Evolutionary conservation across 2,888 invertebrate species (phyloP).

Genomic region (Bellardia bayeri): DNA sequence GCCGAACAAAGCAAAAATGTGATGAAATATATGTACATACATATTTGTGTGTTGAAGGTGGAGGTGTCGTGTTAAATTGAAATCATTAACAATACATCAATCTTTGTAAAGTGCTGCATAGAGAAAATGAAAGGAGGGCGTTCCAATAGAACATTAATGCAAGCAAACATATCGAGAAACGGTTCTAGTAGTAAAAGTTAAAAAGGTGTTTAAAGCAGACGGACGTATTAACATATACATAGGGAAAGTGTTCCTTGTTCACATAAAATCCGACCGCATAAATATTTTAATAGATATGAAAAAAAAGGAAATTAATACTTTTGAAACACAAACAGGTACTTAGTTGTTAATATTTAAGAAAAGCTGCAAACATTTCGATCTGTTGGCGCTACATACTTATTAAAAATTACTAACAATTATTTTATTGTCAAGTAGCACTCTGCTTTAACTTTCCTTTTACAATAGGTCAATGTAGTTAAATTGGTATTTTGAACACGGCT

Average conservation of each 20-base stretch:
- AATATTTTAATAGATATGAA: too few species aligned
- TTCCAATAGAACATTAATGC: constrained; percentile 7
- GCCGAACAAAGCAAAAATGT: constrained; percentile 14
- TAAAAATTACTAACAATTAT: too few species aligned
- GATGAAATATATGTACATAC: constrained; percentile 37
- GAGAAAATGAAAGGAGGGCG: background rate
- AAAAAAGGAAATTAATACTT: too few species aligned
- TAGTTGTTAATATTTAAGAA: too few species aligned
- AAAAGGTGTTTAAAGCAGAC: constrained; percentile 7
- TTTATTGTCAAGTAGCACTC: too few species aligned
- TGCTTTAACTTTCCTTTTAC: too few species aligned
- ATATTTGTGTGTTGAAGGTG: constrained; percentile 1
- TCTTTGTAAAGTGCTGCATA: background rate
- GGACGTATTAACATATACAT: background rate
- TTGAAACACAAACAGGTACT: too few species aligned
- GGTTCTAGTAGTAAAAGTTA: background rate
- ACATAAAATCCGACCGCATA: too few species aligned
- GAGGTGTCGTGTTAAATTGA: constrained; percentile 44
- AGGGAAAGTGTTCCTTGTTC: background rate
- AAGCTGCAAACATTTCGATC: too few species aligned
- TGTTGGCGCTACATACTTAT: too few species aligned
- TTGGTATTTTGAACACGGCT: too few species aligned
- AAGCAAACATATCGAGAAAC: background rate
- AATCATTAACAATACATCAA: constrained; percentile 60
- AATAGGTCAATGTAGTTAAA: too few species aligned